Percentiles rank a stretch among this genome's conserved stretches.
phyloP scores from a whole-genome alignment of 1,140 invertebrate genomes.

The Pseudomyrmex dendroicus region DNA sequence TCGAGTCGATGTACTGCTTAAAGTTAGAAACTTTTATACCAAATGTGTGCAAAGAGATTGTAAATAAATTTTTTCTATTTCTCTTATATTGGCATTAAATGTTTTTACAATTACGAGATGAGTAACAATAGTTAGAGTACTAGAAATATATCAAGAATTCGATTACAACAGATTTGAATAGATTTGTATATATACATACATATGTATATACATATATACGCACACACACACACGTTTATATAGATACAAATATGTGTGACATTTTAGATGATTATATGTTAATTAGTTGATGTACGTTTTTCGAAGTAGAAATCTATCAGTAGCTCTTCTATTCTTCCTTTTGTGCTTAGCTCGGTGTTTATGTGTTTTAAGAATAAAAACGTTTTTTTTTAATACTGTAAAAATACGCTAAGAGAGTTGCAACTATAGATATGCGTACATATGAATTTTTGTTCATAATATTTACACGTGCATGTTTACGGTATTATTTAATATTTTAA shows the following conservation, averaged over 20 bases:
- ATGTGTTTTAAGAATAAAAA: background rate
- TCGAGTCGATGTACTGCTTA: background rate
- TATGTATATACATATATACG: too few relatives aligned
- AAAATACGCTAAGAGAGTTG: too few relatives aligned
- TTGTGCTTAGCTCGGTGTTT: background rate
- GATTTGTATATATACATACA: too few relatives aligned
- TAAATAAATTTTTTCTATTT: slow-evolving; percentile 1
- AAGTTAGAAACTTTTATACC: too few relatives aligned
- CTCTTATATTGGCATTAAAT: background rate
- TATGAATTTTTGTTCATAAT: background rate
- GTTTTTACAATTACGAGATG: background rate
- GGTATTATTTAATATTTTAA: too few relatives aligned
- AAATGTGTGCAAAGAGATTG: background rate
- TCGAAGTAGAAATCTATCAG: slow-evolving; percentile 45
- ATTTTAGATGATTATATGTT: background rate
- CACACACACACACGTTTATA: too few relatives aligned
- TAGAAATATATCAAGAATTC: too few relatives aligned
- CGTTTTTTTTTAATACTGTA: too few relatives aligned
- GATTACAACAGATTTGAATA: too few relatives aligned
- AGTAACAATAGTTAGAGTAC: background rate
- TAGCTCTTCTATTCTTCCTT: slow-evolving; percentile 12
- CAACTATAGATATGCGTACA: background rate
- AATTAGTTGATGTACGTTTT: background rate
- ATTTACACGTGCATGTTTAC: too few relatives aligned
- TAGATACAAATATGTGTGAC: background rate